Base-by-base conservation (phyloP, 2,888 invertebrate genomes). In the Melipona bicolor region DNA sequence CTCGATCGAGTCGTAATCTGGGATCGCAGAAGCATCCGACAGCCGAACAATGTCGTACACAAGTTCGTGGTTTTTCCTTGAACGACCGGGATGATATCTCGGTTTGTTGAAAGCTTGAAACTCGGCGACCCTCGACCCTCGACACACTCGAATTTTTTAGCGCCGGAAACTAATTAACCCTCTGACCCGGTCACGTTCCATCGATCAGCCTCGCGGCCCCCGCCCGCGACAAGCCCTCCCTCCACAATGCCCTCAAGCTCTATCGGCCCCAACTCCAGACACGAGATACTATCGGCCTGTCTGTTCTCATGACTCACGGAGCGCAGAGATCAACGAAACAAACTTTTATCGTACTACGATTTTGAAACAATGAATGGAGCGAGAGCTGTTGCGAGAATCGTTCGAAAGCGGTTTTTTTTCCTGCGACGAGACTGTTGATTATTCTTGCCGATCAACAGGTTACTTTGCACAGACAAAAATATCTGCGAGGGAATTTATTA, bases 141-240 rank as follows among this genome's bases (percentile, higher is more conserved):
- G 73, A 71, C 64, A 49, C 69, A 64, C 64, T 70, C 21, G 79
- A 74, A 76, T 43, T 79, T 74, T 77, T 69, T 49, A 43, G 17
- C 76, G 50, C 62, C 65, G 73, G 78, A 36, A 69, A 50, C 69
- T 77, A 81, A 83, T 83, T 83, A 81, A 83, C 81, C 81, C 69
- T 64, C 15, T 83, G 72, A 83, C 81, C 81, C 59, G 81, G 77
- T 81, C 72, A 81, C 72, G 76, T 72, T 65, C n/a, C 73, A 81
- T 81, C 81, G 76, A 77, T 81, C 72, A 72, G 50, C 17, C 54
- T 54, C 72, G 68, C 69, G 64, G 61, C 50, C 71, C 62, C 21
- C 4, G 32, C 36, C 27, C 2, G 24, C 52, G 56, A 75, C 67
- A 19, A 79, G 68, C 54, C 24, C 24, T n/a, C 54, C 52, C 52